phyloP scores from a whole-genome alignment of 2,113 vertebrate genomes.

The Pygathrix nemaeus region DNA sequence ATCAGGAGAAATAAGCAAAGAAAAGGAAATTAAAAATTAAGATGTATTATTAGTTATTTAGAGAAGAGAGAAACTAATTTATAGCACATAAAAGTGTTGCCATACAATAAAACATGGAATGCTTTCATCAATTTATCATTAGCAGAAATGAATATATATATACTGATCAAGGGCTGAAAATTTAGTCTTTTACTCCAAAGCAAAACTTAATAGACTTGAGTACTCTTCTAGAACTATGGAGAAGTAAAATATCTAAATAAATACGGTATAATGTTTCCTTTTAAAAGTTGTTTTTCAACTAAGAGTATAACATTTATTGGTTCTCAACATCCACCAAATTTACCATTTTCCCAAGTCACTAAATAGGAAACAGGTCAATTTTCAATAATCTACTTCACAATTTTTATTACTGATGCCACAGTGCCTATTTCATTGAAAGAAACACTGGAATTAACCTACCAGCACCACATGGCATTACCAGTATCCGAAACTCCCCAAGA shows the following conservation, averaged over 20 bases:
- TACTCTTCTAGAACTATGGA: not conserved
- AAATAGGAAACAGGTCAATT: not conserved
- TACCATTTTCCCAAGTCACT: not conserved
- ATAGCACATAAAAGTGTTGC: not conserved
- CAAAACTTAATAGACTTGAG: not conserved
- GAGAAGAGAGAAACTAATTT: not conserved
- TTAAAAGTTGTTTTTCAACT: not conserved
- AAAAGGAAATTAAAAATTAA: not conserved
- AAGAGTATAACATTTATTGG: not conserved
- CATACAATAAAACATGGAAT: not conserved
- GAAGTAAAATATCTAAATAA: not conserved
- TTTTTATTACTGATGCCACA: not conserved
- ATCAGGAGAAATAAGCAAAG: not conserved
- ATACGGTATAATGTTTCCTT: not conserved
- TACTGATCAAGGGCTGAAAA: not conserved
- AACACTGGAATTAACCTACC: not conserved
- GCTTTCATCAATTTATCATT: not conserved
- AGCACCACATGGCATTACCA: not conserved
- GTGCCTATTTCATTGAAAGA: conserved; percentile 1
- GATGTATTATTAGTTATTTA: not conserved
- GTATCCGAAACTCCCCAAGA: not conserved
- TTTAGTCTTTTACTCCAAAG: not conserved
- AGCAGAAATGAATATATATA: not conserved
- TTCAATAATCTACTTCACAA: not conserved
- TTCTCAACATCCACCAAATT: not conserved